Evolutionary conservation across 2,113 vertebrate species (phyloP).

Genomic region (Elanus axillaris): DNA sequence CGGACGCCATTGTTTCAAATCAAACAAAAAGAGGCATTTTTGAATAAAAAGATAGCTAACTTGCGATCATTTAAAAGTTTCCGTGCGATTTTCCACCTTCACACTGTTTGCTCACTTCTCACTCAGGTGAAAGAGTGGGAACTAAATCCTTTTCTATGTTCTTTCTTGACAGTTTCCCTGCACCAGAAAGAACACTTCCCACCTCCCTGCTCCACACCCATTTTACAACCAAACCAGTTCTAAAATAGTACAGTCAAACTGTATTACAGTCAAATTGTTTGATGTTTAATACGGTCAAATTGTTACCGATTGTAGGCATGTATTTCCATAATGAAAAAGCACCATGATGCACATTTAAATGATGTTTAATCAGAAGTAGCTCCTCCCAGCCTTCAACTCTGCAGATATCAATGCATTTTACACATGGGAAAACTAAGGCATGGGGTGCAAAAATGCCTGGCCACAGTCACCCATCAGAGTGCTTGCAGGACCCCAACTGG

Average conservation of each 20-base stretch:
- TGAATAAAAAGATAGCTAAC: neutral
- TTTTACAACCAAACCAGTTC: neutral
- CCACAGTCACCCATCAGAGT: neutral
- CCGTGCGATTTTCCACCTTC: neutral
- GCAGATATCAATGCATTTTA: neutral
- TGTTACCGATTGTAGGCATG: rapidly evolving
- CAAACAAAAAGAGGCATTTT: neutral
- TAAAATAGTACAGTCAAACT: neutral
- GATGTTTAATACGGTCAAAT: neutral
- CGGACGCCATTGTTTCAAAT: neutral
- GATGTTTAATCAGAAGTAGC: neutral
- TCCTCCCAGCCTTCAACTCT: neutral
- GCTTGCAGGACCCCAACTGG: neutral
- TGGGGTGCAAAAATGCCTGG: neutral
- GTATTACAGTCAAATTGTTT: neutral
- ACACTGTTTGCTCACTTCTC: neutral
- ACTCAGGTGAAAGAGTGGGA: neutral
- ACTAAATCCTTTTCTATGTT: neutral
- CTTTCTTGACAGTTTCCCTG: neutral
- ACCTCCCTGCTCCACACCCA: neutral
- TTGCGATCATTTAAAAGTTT: neutral
- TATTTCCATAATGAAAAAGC: neutral
- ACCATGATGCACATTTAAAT: neutral
- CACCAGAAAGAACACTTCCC: neutral
- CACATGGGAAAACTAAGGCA: neutral